phyloP scores from a whole-genome alignment of 2,888 invertebrate genomes.

The Coleophora deauratella region DNA sequence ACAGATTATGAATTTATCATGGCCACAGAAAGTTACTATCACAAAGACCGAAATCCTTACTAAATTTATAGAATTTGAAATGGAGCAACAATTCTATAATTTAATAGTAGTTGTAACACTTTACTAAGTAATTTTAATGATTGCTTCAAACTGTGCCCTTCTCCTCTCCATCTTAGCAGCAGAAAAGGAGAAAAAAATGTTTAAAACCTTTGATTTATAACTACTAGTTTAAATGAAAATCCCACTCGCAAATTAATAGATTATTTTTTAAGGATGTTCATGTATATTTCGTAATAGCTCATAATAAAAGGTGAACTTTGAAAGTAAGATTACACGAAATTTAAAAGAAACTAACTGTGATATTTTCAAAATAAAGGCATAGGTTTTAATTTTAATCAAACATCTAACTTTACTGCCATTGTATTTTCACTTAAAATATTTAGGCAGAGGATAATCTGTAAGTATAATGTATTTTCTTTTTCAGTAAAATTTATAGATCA shows the following conservation, averaged over 20 bases:
- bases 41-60: constrained; percentile 23
- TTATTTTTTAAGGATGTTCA: background rate
- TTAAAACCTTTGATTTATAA: constrained; percentile 23
- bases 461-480: no score
- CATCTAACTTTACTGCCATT: no score
- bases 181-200: constrained; percentile 58
- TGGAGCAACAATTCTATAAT: constrained; percentile 48
- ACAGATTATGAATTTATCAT: constrained; percentile 52
- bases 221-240: constrained; percentile 19
- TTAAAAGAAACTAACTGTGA: no score
- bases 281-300: no score
- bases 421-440: no score
- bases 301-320: no score
- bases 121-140: constrained; percentile 48
- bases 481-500: no score
- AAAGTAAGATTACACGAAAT: no score
- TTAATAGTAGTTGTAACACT: constrained; percentile 36
- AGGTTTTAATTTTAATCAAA: no score
- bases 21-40: constrained; percentile 49
- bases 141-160: constrained; percentile 64
- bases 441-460: no score
- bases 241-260: constrained; percentile 15
- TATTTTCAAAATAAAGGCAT: no score
- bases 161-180: constrained; percentile 68
- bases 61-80: constrained; percentile 59